These are phyloP conservation scores for Drosophila quasianomalipes DNA, from an alignment of 2,888 invertebrate genomes.

Conservation along the genomic window DNA sequence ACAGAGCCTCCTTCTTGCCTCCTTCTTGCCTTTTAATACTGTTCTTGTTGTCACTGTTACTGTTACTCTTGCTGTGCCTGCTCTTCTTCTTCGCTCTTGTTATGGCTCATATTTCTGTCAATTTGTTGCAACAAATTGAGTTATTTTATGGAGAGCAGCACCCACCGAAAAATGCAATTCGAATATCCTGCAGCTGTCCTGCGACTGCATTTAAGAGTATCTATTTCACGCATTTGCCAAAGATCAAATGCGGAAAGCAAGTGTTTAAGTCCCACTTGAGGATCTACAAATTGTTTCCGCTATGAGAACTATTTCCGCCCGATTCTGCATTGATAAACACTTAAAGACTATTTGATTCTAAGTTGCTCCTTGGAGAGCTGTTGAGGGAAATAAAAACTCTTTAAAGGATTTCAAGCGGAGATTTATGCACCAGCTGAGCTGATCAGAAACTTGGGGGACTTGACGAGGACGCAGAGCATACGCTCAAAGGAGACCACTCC, in stretches of 20 bases:
- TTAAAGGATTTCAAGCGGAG: slow-evolving; percentile 5
- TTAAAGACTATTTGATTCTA: slow-evolving; percentile 12
- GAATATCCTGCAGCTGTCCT: slow-evolving; percentile 55
- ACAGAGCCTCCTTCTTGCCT: slow-evolving; percentile 5
- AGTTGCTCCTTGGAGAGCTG: slow-evolving; percentile 35
- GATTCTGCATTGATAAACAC: background rate
- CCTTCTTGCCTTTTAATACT: background rate
- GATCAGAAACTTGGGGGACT: background rate
- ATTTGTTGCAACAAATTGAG: slow-evolving; percentile 74
- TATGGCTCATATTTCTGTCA: slow-evolving; percentile 77
- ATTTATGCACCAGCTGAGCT: background rate
- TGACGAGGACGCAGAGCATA: background rate
- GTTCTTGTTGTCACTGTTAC: background rate
- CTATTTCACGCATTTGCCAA: slow-evolving; percentile 76
- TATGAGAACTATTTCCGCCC: slow-evolving; percentile 39
- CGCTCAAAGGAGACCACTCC: background rate
- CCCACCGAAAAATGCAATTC: slow-evolving; percentile 30
- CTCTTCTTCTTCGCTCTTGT: background rate
- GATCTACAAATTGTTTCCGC: slow-evolving; percentile 48
- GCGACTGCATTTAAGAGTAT: slow-evolving; percentile 62
- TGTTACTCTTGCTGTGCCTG: background rate
- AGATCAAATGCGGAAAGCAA: slow-evolving; percentile 56
- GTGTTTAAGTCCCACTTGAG: slow-evolving; percentile 62
- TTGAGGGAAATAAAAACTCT: background rate
- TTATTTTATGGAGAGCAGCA: slow-evolving; percentile 53